Percentiles rank a stretch among this genome's conserved stretches.
These are phyloP conservation scores for Somateria mollissima DNA, from an alignment of 2,797 vertebrate species.

Conservation along the genomic window DNA sequence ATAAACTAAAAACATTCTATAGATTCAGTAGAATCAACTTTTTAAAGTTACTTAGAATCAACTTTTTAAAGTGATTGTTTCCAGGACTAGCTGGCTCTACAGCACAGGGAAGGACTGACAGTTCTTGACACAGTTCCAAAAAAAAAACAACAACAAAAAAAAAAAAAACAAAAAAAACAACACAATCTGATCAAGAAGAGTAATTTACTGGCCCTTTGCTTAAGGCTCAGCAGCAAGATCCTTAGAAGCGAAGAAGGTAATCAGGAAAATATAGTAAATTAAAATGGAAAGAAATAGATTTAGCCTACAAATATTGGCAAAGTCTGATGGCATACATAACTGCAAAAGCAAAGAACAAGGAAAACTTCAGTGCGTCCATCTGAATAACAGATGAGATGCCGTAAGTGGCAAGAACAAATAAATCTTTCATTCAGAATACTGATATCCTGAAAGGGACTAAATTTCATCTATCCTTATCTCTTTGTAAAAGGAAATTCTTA, in stretches of 20 bases:
- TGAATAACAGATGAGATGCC: not conserved
- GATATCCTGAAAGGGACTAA: not conserved
- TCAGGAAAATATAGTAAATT: not conserved
- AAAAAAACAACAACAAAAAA: not conserved
- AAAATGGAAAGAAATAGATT: not conserved
- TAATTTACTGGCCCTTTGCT: not conserved
- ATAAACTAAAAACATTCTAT: not conserved
- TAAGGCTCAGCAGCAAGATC: not conserved
- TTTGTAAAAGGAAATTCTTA: not conserved
- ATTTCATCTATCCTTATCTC: not conserved
- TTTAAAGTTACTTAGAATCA: not conserved
- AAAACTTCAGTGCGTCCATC: not conserved
- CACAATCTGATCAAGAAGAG: not conserved
- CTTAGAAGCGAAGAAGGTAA: not conserved
- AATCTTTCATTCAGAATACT: not conserved
- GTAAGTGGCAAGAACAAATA: not conserved
- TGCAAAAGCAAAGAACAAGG: not conserved
- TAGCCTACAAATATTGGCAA: not conserved
- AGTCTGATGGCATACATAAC: not conserved
- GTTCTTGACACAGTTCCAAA: not conserved
- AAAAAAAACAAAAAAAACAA: not conserved
- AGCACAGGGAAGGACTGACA: not conserved
- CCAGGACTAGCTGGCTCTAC: not conserved
- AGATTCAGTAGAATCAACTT: not conserved
- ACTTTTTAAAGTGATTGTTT: not conserved